Percentiles rank a stretch among this genome's conserved stretches.
phyloP scores from a whole-genome alignment of 2,113 vertebrate species.

The Pantherophis guttatus region DNA sequence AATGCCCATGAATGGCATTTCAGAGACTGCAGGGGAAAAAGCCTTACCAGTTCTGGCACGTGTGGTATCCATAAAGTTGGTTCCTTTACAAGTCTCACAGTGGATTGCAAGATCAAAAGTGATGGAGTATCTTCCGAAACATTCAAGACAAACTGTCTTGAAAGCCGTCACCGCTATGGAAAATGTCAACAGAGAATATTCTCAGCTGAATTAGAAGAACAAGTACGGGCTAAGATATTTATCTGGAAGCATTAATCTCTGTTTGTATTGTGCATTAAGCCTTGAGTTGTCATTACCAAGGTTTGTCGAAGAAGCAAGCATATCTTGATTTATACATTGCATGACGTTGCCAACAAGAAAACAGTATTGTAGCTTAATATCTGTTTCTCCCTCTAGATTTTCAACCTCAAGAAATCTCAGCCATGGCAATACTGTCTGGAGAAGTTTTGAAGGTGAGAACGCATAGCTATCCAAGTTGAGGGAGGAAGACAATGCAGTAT shows the following conservation, averaged over 20 bases:
- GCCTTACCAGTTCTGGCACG: conserved; percentile 1
- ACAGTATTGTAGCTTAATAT: neutral
- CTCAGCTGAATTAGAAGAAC: neutral
- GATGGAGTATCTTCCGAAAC: fast-evolving
- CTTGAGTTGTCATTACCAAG: neutral
- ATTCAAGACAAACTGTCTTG: neutral
- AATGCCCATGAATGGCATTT: conserved; percentile 61
- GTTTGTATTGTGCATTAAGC: neutral
- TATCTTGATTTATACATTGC: neutral
- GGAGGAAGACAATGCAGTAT: neutral
- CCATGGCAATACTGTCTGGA: neutral
- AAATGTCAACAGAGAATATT: neutral
- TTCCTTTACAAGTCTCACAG: neutral
- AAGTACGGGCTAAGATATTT: neutral
- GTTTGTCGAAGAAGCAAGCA: neutral
- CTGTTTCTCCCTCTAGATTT: neutral
- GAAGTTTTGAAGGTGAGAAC: neutral
- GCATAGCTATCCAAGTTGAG: neutral
- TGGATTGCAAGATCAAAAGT: neutral
- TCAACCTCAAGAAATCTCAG: neutral
- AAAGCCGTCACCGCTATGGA: neutral
- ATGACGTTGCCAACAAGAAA: neutral
- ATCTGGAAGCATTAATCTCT: neutral
- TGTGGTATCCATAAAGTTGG: neutral
- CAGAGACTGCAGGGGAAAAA: conserved; percentile 17